phyloP scores from a whole-genome alignment of 2,888 invertebrate genomes.

The Choreutis nemorana region DNA sequence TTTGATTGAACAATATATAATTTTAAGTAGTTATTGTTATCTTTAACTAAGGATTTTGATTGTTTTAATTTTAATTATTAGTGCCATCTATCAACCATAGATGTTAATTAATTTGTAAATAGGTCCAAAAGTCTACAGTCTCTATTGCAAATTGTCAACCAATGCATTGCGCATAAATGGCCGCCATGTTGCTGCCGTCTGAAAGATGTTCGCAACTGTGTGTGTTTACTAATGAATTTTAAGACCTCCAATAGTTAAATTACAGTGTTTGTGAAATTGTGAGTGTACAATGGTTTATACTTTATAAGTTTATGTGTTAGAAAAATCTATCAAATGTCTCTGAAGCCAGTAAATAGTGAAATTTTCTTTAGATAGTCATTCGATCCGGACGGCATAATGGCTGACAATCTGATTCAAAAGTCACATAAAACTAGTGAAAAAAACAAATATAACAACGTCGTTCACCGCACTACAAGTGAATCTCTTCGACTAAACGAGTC shows the following conservation, averaged over 20 bases:
- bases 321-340: slow-evolving; percentile 64
- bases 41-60: too few species aligned
- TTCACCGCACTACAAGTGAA: slow-evolving; percentile 77
- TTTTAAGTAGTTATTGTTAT: too few species aligned
- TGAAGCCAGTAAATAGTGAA: slow-evolving; percentile 65
- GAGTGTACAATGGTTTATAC: slow-evolving; percentile 64
- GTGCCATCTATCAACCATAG: slow-evolving; percentile 31
- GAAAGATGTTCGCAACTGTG: slow-evolving; percentile 66
- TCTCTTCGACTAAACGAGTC: slow-evolving; percentile 71
- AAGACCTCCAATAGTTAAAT: slow-evolving; percentile 54
- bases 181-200: slow-evolving; percentile 69
- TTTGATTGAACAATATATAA: too few species aligned
- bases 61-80: too few species aligned
- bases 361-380: slow-evolving; percentile 68
- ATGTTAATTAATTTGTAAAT: slow-evolving; percentile 16
- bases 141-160: slow-evolving; percentile 65
- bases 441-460: slow-evolving; percentile 69
- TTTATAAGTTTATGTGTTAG: slow-evolving; percentile 52
- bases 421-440: slow-evolving; percentile 70
- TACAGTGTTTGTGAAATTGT: slow-evolving; percentile 64
- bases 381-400: slow-evolving; percentile 70
- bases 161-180: slow-evolving; percentile 68
- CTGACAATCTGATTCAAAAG: slow-evolving; percentile 71
- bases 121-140: slow-evolving; percentile 51
- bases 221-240: slow-evolving; percentile 68